These are phyloP conservation scores for Prochilodus magdalenae DNA, from an alignment of 2,113 vertebrate genomes.

Conservation along the genomic window DNA sequence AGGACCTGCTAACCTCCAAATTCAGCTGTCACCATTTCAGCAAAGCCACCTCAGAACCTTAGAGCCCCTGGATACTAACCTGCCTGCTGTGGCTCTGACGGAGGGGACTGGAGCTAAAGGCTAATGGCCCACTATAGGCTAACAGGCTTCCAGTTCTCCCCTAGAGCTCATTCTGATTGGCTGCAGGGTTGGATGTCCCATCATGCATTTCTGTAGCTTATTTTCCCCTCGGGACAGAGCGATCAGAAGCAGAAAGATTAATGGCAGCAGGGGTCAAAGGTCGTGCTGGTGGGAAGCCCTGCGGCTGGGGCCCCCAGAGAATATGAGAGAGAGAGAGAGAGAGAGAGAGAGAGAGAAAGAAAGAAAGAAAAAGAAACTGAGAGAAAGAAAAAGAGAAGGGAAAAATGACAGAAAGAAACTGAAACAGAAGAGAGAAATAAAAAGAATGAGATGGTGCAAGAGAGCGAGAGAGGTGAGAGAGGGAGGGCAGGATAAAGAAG, in stretches of 20 bases:
- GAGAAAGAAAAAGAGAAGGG: background rate
- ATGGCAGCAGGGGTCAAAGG: constrained; percentile 75
- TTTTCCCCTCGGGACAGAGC: constrained; percentile 75
- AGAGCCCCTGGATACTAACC: background rate
- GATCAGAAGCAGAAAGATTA: constrained; percentile 81
- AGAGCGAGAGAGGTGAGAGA: background rate
- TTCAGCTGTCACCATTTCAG: too few relatives aligned
- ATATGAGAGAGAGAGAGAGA: constrained; percentile 3
- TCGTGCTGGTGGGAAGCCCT: constrained; percentile 74
- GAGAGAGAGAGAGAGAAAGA: background rate
- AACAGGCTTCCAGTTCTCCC: constrained; percentile 65
- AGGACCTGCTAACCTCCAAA: background rate
- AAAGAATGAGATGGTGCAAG: background rate
- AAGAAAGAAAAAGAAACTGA: background rate
- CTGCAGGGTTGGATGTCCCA: constrained; percentile 74
- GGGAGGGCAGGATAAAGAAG: background rate
- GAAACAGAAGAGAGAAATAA: too few relatives aligned
- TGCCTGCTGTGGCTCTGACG: background rate
- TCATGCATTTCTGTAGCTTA: constrained; percentile 78
- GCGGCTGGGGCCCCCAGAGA: constrained; percentile 65
- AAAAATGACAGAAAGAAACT: background rate
- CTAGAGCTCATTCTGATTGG: constrained; percentile 74
- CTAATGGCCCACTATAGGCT: constrained; percentile 57
- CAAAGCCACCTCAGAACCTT: background rate
- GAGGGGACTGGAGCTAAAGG: constrained; percentile 41